These are phyloP conservation scores for Ptilorrhoa leucosticta DNA, from an alignment of 2,113 vertebrate species.

Conservation along the genomic window DNA sequence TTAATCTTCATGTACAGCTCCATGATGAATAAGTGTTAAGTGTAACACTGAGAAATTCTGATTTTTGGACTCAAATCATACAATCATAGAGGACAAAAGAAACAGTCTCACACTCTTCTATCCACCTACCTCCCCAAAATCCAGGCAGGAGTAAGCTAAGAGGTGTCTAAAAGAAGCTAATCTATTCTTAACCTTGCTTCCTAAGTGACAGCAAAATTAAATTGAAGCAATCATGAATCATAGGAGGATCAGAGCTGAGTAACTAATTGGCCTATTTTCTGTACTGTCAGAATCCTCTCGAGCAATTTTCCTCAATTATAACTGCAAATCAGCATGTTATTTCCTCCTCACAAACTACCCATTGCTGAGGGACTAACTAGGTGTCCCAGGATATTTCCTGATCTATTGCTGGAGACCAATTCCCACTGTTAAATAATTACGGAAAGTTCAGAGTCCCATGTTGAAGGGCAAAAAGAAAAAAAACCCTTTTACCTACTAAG, in stretches of 20 bases:
- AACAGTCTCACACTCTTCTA: not conserved
- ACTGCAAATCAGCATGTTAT: slow-evolving; percentile 74
- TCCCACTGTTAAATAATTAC: slow-evolving; percentile 65
- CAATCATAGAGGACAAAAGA: not conserved
- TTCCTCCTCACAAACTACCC: slow-evolving; percentile 68
- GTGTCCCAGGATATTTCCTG: slow-evolving; percentile 63
- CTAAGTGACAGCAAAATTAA: slow-evolving; percentile 77
- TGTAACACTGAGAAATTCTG: not conserved
- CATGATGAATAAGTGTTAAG: slow-evolving; percentile 22
- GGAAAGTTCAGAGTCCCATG: not conserved
- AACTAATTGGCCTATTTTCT: slow-evolving; percentile 83
- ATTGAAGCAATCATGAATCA: slow-evolving; percentile 75
- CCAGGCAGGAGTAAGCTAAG: slow-evolving; percentile 4
- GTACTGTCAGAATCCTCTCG: slow-evolving; percentile 74
- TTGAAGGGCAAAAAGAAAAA: not conserved
- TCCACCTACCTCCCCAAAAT: not conserved
- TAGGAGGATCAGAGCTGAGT: slow-evolving; percentile 66
- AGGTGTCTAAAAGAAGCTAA: slow-evolving; percentile 65
- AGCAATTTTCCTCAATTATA: slow-evolving; percentile 83
- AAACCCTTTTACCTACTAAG: not conserved
- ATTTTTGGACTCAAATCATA: not conserved
- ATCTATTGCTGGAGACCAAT: slow-evolving; percentile 52
- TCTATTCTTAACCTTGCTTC: slow-evolving; percentile 73
- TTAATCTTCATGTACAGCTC: slow-evolving; percentile 38
- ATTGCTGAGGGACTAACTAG: slow-evolving; percentile 59